These are phyloP conservation scores for Amblyraja radiata DNA, from an alignment of 2,797 vertebrate species.

Conservation along the genomic window DNA sequence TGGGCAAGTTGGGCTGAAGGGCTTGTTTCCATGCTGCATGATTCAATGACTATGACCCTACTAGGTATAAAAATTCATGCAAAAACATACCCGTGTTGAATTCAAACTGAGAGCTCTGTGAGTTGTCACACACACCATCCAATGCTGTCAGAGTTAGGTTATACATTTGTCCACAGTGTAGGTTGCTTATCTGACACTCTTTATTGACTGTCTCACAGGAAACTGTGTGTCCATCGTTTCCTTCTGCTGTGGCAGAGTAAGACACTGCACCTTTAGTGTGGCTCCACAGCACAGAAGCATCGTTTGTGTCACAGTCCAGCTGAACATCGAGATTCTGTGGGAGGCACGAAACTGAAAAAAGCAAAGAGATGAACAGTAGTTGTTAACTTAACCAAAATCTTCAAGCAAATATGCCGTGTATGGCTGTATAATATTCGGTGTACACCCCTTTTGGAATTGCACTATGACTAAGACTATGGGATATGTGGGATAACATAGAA, in stretches of 20 bases:
- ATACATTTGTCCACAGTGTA: slow-evolving; percentile 64
- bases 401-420: neutral
- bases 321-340: slow-evolving; percentile 50
- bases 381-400: neutral
- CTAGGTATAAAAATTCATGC: neutral
- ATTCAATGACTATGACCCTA: too few species aligned
- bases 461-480: too few species aligned
- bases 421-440: neutral
- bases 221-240: slow-evolving; percentile 51
- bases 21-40: too few species aligned
- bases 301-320: slow-evolving; percentile 52
- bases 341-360: slow-evolving; percentile 51
- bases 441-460: too few species aligned
- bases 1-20: too few species aligned
- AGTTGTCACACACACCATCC: slow-evolving; percentile 57
- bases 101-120: slow-evolving; percentile 41
- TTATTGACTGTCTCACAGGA: slow-evolving; percentile 47
- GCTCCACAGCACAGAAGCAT: slow-evolving; percentile 59
- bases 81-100: slow-evolving; percentile 57
- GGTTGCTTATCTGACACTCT: slow-evolving; percentile 51
- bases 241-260: slow-evolving; percentile 52
- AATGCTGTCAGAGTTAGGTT: slow-evolving; percentile 58
- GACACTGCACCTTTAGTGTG: slow-evolving; percentile 45
- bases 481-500: too few species aligned
- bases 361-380: neutral